A percentile compares a stretch with the other conserved stretches of the same genome.
Conservation (phyloP, 2,888 invertebrate genomes). For the Nasonia oneida region DNA sequence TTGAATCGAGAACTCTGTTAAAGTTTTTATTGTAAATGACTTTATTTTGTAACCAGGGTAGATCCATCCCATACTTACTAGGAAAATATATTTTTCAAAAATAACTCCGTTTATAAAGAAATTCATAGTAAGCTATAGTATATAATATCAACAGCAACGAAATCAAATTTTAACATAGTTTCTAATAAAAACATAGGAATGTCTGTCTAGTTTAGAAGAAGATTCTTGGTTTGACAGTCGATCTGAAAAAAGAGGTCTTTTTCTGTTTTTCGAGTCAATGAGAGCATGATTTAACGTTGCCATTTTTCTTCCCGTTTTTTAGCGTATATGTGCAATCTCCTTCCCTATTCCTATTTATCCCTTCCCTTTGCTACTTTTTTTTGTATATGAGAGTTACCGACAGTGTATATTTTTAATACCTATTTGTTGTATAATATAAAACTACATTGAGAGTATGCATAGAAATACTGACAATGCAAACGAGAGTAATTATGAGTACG, state of each 20-base stretch:
- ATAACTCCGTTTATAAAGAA: constrained; percentile 29
- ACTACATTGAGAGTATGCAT: constrained; percentile 52
- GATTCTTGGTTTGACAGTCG: constrained; percentile 19
- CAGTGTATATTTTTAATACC: constrained; percentile 77
- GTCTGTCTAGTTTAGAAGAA: constrained; percentile 40
- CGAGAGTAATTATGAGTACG: constrained; percentile 56
- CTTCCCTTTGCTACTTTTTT: constrained; percentile 45
- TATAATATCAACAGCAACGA: constrained; percentile 60
- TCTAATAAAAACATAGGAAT: constrained; percentile 33
- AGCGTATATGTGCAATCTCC: constrained; percentile 73
- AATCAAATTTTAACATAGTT: constrained; percentile 54
- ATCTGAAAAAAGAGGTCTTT: constrained; percentile 61
- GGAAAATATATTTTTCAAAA: constrained; percentile 36
- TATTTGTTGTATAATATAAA: constrained; percentile 72
- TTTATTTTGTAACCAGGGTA: constrained; percentile 54
- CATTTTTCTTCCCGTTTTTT: constrained; percentile 64
- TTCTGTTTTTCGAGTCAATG: constrained; percentile 63
- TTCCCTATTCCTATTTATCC: constrained; percentile 20
- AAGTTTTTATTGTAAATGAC: constrained; percentile 39
- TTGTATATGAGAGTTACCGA: constrained; percentile 78
- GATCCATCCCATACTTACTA: constrained; percentile 40
- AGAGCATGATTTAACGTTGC: constrained; percentile 73
- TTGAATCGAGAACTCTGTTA: constrained; percentile 16
- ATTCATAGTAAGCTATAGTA: constrained; percentile 51
- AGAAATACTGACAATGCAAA: constrained; percentile 53